A percentile compares a stretch with the other conserved stretches of the same genome.
phyloP scores from a whole-genome alignment of 2,888 invertebrate genomes.

The Epinotia ramella region DNA sequence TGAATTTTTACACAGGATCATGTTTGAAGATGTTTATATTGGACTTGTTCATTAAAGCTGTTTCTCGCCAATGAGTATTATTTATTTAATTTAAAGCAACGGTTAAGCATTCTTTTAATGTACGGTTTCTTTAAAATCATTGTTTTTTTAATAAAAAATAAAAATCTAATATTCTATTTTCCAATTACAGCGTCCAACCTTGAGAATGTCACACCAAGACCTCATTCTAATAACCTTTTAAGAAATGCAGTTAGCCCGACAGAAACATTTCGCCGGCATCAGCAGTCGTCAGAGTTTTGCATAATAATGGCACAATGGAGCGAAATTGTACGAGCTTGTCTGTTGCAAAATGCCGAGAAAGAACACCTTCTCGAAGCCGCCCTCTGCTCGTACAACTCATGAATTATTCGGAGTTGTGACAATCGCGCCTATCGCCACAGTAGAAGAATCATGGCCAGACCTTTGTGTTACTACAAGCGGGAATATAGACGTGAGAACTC shows the following conservation, averaged over 20 bases:
- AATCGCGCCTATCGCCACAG: slow-evolving; percentile 54
- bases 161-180: too few relatives aligned
- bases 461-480: neutral
- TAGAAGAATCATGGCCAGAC: slow-evolving; percentile 43
- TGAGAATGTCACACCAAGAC: slow-evolving; percentile 67
- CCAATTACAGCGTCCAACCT: slow-evolving; percentile 62
- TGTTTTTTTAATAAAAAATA: too few relatives aligned
- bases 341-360: slow-evolving; percentile 74
- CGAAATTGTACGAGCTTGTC: slow-evolving; percentile 56
- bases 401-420: slow-evolving; percentile 79
- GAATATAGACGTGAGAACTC: neutral
- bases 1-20: too few relatives aligned
- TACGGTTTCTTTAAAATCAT: too few relatives aligned
- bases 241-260: slow-evolving; percentile 68
- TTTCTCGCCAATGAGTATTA: too few relatives aligned
- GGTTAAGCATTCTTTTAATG: too few relatives aligned
- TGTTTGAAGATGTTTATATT: neutral
- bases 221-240: slow-evolving; percentile 81
- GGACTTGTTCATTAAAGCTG: too few relatives aligned
- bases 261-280: slow-evolving; percentile 70
- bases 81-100: too few relatives aligned
- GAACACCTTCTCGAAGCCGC: slow-evolving; percentile 68
- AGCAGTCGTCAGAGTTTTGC: slow-evolving; percentile 71
- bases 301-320: slow-evolving; percentile 80
- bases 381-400: slow-evolving; percentile 60